Conservation (phyloP, 2,797 vertebrate species). For the Austrolebias charrua region DNA sequence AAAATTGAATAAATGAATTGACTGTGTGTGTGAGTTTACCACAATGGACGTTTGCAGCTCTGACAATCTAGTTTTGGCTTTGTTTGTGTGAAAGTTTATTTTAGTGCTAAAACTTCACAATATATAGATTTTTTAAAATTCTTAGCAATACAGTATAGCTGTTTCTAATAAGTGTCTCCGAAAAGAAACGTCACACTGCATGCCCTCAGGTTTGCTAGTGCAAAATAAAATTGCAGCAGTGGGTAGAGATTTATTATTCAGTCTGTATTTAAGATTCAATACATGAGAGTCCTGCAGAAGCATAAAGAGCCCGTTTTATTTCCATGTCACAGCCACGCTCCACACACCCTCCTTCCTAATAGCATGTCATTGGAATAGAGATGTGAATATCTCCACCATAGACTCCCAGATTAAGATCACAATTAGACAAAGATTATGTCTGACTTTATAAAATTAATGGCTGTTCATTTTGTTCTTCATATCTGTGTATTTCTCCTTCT, state of each 20-base stretch:
- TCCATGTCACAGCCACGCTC: conserved; percentile 26
- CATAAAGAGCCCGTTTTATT: conserved; percentile 25
- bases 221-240: conserved; percentile 9
- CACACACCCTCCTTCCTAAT: conserved; percentile 54
- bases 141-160: neutral
- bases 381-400: conserved; percentile 55
- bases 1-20: conserved; percentile 34
- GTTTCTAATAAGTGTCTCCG: conserved; percentile 36
- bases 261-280: conserved; percentile 22
- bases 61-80: conserved; percentile 27
- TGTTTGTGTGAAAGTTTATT: conserved; percentile 35
- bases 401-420: conserved; percentile 66
- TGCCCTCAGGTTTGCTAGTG: conserved; percentile 26
- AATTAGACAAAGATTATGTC: conserved; percentile 52
- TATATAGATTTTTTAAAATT: conserved; percentile 25
- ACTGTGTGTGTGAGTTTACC: conserved; percentile 16
- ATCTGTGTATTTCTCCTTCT: conserved; percentile 45
- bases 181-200: conserved; percentile 30
- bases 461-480: conserved; percentile 52
- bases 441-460: conserved; percentile 48
- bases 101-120: conserved; percentile 32
- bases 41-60: conserved; percentile 11
- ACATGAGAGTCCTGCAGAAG: conserved; percentile 25
- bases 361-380: conserved; percentile 69
- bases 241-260: conserved; percentile 32